Percentiles rank a stretch among this genome's conserved stretches.
Conservation (phyloP, 2,888 invertebrate genomes). For the Micoletzkya japonica region DNA sequence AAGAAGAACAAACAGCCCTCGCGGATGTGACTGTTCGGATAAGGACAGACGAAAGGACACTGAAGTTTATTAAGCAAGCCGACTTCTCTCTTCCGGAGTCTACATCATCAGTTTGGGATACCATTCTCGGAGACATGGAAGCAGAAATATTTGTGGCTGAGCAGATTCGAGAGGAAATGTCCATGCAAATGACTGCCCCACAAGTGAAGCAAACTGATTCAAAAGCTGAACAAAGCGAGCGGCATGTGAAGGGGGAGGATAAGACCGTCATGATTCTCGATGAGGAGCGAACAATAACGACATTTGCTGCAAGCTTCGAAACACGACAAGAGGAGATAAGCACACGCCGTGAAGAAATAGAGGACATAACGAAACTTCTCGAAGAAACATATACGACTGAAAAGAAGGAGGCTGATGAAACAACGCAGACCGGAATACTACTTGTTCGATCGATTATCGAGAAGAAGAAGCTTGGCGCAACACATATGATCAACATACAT, state of each 20-base stretch:
- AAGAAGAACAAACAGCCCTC: neutral
- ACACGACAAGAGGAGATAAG: slow-evolving; percentile 15
- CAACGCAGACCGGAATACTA: slow-evolving; percentile 38
- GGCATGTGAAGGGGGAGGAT: neutral
- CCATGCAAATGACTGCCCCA: slow-evolving; percentile 31
- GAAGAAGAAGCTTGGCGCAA: slow-evolving; percentile 36
- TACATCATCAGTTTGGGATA: slow-evolving; percentile 47
- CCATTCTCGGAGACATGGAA: slow-evolving; percentile 50
- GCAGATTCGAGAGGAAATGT: slow-evolving; percentile 39
- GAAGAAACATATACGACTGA: slow-evolving; percentile 33
- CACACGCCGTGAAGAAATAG: slow-evolving; percentile 37
- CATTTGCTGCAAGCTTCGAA: slow-evolving; percentile 16
- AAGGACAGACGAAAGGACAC: slow-evolving; percentile 12
- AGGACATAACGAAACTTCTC: slow-evolving; percentile 41
- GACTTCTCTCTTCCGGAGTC: slow-evolving; percentile 5
- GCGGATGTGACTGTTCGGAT: slow-evolving; percentile 7
- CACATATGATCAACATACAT: slow-evolving; percentile 44
- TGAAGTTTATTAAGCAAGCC: slow-evolving; percentile 4
- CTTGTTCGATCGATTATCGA: slow-evolving; percentile 38
- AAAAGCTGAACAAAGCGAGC: slow-evolving; percentile 7
- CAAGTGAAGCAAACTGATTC: slow-evolving; percentile 2
- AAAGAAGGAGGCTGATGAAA: slow-evolving; percentile 35
- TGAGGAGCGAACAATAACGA: slow-evolving; percentile 21
- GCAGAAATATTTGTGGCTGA: slow-evolving; percentile 44
- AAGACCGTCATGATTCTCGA: slow-evolving; percentile 17